A percentile compares a stretch with the other conserved stretches of the same genome.
Conservation (phyloP, 2,113 vertebrate species). For the Aplodontia rufa region DNA sequence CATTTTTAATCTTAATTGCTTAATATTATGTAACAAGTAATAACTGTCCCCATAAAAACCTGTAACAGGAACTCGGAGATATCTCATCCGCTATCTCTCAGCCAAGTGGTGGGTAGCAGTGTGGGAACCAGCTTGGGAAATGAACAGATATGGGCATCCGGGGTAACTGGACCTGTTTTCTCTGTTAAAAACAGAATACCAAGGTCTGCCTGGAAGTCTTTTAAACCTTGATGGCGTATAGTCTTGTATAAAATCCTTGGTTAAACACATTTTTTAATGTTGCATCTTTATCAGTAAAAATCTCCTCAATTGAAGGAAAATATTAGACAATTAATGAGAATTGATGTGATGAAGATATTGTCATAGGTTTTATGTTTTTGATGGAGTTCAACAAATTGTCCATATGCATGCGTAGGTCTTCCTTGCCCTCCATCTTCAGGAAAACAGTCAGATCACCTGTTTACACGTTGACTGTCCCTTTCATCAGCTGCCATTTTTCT, state of each 20-base stretch:
- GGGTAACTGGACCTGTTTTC: not conserved
- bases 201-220: not conserved
- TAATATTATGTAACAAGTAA: slow-evolving; percentile 63
- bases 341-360: not conserved
- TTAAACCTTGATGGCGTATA: not conserved
- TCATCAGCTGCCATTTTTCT: not conserved
- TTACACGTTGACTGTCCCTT: not conserved
- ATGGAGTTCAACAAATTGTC: not conserved
- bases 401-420: not conserved
- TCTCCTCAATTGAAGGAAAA: not conserved
- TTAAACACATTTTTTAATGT: not conserved
- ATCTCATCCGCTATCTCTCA: not conserved
- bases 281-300: not conserved
- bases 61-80: not conserved
- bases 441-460: not conserved
- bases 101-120: not conserved
- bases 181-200: not conserved
- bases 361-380: not conserved
- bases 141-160: not conserved
- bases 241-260: not conserved
- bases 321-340: not conserved
- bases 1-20: slow-evolving; percentile 48
- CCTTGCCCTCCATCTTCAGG: not conserved
- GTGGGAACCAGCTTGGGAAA: not conserved
- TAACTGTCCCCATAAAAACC: slow-evolving; percentile 42